Percentiles rank a stretch among this genome's conserved stretches.
These are phyloP conservation scores for Buceros bicornis DNA, from an alignment of 2,797 vertebrate genomes.

Conservation along the genomic window DNA sequence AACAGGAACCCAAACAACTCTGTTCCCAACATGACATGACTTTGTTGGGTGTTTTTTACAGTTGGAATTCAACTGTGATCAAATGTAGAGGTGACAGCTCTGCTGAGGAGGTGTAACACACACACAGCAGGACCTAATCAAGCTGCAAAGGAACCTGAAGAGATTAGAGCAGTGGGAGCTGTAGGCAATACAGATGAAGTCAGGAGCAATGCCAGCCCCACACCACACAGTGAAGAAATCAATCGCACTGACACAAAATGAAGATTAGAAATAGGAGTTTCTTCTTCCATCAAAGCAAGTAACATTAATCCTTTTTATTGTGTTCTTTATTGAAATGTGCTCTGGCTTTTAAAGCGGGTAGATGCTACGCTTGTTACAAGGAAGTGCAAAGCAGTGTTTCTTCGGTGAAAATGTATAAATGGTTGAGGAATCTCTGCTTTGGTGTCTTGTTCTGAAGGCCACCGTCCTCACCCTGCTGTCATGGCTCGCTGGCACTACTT, in stretches of 20 bases:
- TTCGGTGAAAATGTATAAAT: not conserved
- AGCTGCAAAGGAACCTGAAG: constrained; percentile 43
- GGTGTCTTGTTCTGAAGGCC: not conserved
- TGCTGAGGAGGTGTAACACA: constrained; percentile 24
- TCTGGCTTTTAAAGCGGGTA: not conserved
- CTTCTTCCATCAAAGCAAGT: not conserved
- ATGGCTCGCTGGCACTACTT: not conserved
- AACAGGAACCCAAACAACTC: constrained; percentile 54
- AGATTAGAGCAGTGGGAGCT: constrained; percentile 50
- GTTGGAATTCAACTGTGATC: constrained; percentile 50
- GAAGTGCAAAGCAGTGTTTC: not conserved
- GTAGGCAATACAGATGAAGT: not conserved
- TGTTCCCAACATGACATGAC: not conserved
- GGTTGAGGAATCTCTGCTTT: not conserved
- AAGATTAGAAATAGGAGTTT: constrained; percentile 21
- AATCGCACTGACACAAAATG: not conserved
- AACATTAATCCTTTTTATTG: not conserved
- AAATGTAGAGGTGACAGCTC: constrained; percentile 48
- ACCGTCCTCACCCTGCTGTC: not conserved
- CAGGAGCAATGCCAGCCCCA: not conserved
- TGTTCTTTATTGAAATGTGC: not conserved
- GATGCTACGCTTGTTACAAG: not conserved
- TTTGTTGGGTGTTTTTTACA: constrained; percentile 53
- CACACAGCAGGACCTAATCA: constrained; percentile 35
- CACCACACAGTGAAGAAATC: not conserved